Percentiles rank a stretch among this genome's conserved stretches.
These are phyloP conservation scores for Pampus argenteus DNA, from an alignment of 2,797 vertebrate genomes.

Conservation along the genomic window DNA sequence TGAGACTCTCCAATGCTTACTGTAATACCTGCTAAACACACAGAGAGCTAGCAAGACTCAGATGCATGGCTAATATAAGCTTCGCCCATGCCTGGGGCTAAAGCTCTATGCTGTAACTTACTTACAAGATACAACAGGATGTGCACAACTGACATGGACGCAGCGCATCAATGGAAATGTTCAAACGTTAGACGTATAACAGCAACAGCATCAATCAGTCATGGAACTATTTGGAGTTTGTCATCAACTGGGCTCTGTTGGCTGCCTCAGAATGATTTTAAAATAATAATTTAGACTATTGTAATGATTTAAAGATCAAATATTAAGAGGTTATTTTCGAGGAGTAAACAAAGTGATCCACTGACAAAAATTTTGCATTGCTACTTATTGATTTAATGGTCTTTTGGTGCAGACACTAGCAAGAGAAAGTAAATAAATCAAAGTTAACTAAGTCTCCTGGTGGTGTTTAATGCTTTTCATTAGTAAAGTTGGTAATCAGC, in stretches of 20 bases:
- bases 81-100: slow-evolving; percentile 58
- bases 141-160: slow-evolving; percentile 37
- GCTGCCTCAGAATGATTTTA: not conserved
- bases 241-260: not conserved
- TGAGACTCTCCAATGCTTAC: slow-evolving; percentile 47
- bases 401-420: not conserved
- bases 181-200: slow-evolving; percentile 14
- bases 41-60: slow-evolving; percentile 52
- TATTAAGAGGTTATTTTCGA: not conserved
- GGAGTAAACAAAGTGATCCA: too few species aligned
- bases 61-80: slow-evolving; percentile 68
- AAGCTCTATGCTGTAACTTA: slow-evolving; percentile 54
- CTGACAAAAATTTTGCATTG: too few species aligned
- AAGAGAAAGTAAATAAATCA: not conserved
- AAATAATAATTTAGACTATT: not conserved
- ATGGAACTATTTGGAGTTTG: not conserved
- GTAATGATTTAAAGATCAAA: not conserved
- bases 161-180: slow-evolving; percentile 27
- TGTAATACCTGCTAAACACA: slow-evolving; percentile 67
- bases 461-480: not conserved
- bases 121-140: slow-evolving; percentile 56
- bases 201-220: not conserved
- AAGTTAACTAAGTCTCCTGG: not conserved
- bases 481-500: not conserved
- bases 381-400: not conserved